Base-by-base conservation (phyloP, 2,888 invertebrate species). In the Hyposoter didymator region DNA sequence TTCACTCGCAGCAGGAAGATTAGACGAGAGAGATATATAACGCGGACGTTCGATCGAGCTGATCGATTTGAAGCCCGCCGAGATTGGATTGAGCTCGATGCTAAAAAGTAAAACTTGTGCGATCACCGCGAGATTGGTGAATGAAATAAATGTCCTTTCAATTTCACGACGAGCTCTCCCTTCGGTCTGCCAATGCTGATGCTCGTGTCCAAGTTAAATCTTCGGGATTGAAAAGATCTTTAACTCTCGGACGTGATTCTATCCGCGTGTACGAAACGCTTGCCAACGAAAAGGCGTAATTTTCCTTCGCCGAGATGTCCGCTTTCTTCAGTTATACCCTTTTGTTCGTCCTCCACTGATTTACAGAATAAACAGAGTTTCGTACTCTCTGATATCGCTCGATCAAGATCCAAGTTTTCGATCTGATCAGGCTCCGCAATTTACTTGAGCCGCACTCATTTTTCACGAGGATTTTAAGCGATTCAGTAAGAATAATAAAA, bases 201-300 rank as follows among this genome's bases (percentile, higher is more conserved):
- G 55, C 52, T 14, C 69, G 45, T 45, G 76, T 75, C 78, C 69
- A 49, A 79, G 79, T 80, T 64, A 80, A 80, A 73, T 80, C 72
- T 64, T 43, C 43, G 39, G 64, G 72, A 72, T 80, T 47, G 49
- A 49, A 73, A 80, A 73, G 79, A 79, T 79, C 72, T 59, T 79
- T 79, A 79, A 70, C 78, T 78, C 52, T 14, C 17, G 35, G 45
- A 70, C 69, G 78, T 45, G 55, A 78, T 55, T 12, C 43, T 6
- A 62, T 64, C 66, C 43, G 14, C 43, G 22, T 52, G 39, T 67
- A 8, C 49, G 19, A 35, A 49, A 0, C 49, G 28, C 22, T 75
- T 17, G 12, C 17, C n/a, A 74, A n/a, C 45, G 12, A n/a, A 74
- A 74, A n/a, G 74, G 45, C 74, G 59, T n/a, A 62, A 39, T 39